Evolutionary conservation across 2,113 vertebrate genomes (phyloP), one percentile per base, ranked within the genome.

Genomic region (Toxotes chatareus): DNA sequence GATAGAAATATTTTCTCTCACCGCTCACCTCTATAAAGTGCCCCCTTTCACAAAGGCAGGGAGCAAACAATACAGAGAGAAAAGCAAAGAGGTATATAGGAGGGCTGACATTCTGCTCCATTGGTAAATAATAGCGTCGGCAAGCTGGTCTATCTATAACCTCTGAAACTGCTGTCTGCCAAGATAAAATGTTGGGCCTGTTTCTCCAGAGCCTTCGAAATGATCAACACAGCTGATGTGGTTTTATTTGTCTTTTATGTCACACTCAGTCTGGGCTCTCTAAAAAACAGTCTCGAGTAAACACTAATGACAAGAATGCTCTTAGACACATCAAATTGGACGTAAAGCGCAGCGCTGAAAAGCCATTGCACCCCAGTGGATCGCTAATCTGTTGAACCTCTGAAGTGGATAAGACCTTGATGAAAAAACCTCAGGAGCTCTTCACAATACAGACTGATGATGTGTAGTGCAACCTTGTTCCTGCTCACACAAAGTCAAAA

Each of bases 1-100:
- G 95, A 96, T 95, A 98, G 96, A 97, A 97, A 97, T 96, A 97
- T 96, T 96, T 97, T 94, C 93, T 93, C 94, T 95, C 91, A 8
- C 74, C 8, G 91, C 94, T 95, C 92, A 91, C 95, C 94, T 96
- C 96, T 96, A 96, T 97, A 96, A 97, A 96, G 96, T 93, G 93
- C 91, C 86, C 74, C 77, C 94, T 95, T 96, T 97, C 94, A 97
- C 95, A 96, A 95, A 96, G 91, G 95, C 93, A 94, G 95, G 96
- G 94, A 95, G 95, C 96, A 97, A 98, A 98, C 96, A 98, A 96
- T 94, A 95, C 94, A 92, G 93, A 93, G 51, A 67, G 79, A 82
- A 89, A 82, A 96, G 96, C 93, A 95, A 94, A 91, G 88, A 85
- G 80, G 93, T 77, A 53, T 77, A 93, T 93, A 95, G 96, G 94